phyloP scores from a whole-genome alignment of 2,113 vertebrate species.

The Galbula dea region DNA sequence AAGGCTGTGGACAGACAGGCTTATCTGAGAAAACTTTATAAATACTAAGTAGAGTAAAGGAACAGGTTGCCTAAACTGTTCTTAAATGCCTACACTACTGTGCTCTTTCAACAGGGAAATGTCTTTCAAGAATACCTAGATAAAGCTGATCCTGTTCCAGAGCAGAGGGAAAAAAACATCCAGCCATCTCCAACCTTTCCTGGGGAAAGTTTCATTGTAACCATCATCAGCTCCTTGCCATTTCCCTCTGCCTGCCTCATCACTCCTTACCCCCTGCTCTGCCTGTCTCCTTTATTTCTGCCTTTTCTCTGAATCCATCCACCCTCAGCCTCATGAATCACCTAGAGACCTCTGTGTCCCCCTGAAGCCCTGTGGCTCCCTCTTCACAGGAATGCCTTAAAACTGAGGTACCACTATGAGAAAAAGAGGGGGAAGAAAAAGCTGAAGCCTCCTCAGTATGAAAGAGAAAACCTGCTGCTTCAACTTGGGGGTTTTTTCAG shows the following conservation, averaged over 20 bases:
- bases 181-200: fast-evolving
- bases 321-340: background rate
- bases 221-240: background rate
- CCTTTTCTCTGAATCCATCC: background rate
- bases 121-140: background rate
- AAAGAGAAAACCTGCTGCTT: background rate
- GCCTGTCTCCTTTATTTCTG: background rate
- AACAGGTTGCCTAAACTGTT: background rate
- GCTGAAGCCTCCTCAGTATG: background rate
- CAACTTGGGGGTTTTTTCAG: background rate
- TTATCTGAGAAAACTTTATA: background rate
- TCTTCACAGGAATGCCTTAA: background rate
- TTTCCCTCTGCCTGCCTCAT: background rate
- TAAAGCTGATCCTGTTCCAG: background rate
- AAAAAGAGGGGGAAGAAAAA: background rate
- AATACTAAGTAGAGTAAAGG: background rate
- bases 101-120: background rate
- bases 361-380: background rate
- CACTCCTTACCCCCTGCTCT: background rate
- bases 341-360: background rate
- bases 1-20: background rate
- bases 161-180: background rate
- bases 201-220: background rate
- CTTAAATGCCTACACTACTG: background rate
- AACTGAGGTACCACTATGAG: background rate